These are phyloP conservation scores for Diplazon laetatorius DNA, from an alignment of 2,888 invertebrate genomes.

Conservation along the genomic window DNA sequence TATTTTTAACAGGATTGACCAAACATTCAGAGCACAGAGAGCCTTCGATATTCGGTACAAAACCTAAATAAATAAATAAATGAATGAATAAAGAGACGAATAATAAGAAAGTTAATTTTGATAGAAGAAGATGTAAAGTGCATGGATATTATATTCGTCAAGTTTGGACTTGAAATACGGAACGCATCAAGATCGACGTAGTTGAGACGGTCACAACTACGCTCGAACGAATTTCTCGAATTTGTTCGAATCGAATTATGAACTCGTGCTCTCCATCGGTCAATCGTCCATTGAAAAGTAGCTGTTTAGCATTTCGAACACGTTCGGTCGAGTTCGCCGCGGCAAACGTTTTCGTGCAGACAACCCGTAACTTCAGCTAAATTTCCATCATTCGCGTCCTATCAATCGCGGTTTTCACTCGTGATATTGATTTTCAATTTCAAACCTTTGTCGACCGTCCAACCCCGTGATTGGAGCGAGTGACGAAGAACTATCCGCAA, in stretches of 20 bases:
- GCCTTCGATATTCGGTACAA: too few relatives aligned
- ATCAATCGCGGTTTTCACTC: conserved; percentile 22
- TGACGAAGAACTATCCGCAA: background rate
- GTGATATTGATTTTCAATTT: conserved; percentile 37
- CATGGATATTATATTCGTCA: background rate
- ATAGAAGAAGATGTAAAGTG: background rate
- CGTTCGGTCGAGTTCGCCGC: conserved; percentile 70
- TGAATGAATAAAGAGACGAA: too few relatives aligned
- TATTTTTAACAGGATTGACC: too few relatives aligned
- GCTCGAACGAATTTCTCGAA: conserved; percentile 21
- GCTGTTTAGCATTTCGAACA: conserved; percentile 73
- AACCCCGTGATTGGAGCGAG: conserved; percentile 8
- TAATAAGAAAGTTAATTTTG: too few relatives aligned
- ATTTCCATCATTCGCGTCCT: conserved; percentile 29
- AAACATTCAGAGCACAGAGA: too few relatives aligned
- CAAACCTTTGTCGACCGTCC: background rate
- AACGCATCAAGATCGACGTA: conserved; percentile 15
- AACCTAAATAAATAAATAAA: too few relatives aligned
- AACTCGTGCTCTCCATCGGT: conserved; percentile 75
- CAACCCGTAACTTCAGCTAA: conserved; percentile 12
- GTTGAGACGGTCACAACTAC: background rate
- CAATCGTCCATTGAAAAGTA: conserved; percentile 77
- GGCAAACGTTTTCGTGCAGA: conserved; percentile 62
- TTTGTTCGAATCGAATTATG: conserved; percentile 76
- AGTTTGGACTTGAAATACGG: background rate